Conservation (phyloP, 2,797 vertebrate genomes). For the Falco peregrinus region DNA sequence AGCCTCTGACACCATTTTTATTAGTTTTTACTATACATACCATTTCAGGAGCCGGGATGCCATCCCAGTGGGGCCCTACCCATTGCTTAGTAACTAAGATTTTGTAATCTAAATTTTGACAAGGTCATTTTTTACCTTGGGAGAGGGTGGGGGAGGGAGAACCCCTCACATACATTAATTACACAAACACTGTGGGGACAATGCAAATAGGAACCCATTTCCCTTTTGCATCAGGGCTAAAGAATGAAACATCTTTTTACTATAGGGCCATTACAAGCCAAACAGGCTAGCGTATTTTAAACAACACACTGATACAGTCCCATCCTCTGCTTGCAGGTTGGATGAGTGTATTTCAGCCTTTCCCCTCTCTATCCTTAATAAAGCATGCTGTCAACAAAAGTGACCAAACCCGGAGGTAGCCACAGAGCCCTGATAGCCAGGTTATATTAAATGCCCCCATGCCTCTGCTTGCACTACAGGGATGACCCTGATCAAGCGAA, state of each 20-base stretch:
- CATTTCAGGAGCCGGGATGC: constrained; percentile 78
- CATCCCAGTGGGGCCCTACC: constrained; percentile 78
- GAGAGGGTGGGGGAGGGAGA: constrained; percentile 61
- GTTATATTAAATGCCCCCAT: background rate
- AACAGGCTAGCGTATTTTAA: background rate
- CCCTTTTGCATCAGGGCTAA: constrained; percentile 41
- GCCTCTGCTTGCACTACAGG: background rate
- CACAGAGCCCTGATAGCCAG: background rate
- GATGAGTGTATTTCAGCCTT: background rate
- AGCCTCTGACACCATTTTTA: constrained; percentile 83
- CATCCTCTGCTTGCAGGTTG: background rate
- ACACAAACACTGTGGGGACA: constrained; percentile 79
- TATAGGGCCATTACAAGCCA: background rate
- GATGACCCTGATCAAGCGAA: background rate
- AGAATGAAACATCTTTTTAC: constrained; percentile 42
- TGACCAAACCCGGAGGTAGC: background rate
- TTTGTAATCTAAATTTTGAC: constrained; percentile 83
- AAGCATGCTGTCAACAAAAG: background rate
- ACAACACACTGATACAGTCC: background rate
- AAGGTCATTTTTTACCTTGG: constrained; percentile 84
- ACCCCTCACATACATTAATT: constrained; percentile 82
- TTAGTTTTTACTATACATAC: constrained; percentile 84
- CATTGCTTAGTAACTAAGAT: constrained; percentile 81
- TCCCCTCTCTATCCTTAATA: background rate
- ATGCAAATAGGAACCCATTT: constrained; percentile 71